Conservation (phyloP, 1,140 invertebrate species). For the Drosophila grimshawi region DNA sequence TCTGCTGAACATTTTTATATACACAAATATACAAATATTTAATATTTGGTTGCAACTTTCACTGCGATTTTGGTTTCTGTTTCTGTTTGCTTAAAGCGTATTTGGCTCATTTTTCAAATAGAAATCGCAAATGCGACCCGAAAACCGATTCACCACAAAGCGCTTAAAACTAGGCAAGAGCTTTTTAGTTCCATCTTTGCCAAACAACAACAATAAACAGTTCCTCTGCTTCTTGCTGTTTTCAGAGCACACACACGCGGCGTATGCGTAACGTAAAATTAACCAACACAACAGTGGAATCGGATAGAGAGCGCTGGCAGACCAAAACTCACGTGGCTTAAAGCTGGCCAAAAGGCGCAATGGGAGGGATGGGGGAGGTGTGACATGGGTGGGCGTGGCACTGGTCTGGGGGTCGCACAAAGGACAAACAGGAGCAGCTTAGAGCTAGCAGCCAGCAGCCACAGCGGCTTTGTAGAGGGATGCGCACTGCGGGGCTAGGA, state of each 20-base stretch:
- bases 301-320: conserved; percentile 46
- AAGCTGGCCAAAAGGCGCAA: background rate
- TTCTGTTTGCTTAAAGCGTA: background rate
- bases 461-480: background rate
- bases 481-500: background rate
- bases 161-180: conserved; percentile 77
- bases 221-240: background rate
- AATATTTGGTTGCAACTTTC: background rate
- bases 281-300: conserved; percentile 52
- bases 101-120: background rate
- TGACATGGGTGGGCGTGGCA: conserved; percentile 17
- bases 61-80: background rate
- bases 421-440: conserved; percentile 60
- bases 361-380: background rate
- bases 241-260: conserved; percentile 16
- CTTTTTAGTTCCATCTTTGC: conserved; percentile 51
- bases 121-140: background rate
- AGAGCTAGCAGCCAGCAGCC: background rate
- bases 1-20: background rate
- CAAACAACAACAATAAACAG: conserved; percentile 27
- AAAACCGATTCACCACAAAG: conserved; percentile 35
- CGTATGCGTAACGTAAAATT: conserved; percentile 79
- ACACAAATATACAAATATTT: background rate
- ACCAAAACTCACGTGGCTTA: conserved; percentile 43
- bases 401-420: conserved; percentile 68